A percentile compares a stretch with the other conserved stretches of the same genome.
Evolutionary conservation across 2,113 vertebrate species (phyloP).

Genomic region (Channa maculata): DNA sequence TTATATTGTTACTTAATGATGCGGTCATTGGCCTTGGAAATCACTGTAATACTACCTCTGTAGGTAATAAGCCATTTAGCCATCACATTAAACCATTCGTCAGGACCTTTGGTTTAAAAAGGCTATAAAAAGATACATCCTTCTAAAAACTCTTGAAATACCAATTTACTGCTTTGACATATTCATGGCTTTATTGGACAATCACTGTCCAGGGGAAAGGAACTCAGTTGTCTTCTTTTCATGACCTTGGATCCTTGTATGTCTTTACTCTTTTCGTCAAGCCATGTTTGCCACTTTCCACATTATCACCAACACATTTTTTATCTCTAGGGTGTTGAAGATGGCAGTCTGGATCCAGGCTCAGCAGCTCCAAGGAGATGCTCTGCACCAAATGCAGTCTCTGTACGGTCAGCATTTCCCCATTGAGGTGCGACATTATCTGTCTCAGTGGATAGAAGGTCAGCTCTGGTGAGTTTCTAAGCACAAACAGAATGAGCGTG

Average conservation of each 20-base stretch:
- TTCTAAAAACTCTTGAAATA: too few species aligned
- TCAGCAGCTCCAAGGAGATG: conserved; percentile 97
- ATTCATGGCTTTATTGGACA: too few species aligned
- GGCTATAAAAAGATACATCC: too few species aligned
- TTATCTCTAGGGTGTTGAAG: conserved; percentile 82
- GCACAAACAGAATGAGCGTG: not conserved
- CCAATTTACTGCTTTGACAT: too few species aligned
- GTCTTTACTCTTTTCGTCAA: not conserved
- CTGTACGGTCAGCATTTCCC: conserved; percentile 98
- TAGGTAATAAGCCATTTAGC: not conserved
- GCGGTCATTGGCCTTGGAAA: not conserved
- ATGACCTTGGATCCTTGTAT: not conserved
- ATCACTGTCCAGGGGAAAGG: not conserved
- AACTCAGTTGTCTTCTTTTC: not conserved
- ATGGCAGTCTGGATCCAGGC: conserved; percentile 99
- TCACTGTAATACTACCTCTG: not conserved
- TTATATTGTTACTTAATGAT: not conserved
- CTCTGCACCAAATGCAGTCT: conserved; percentile 97
- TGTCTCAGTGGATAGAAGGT: conserved; percentile 96
- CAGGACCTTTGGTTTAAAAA: too few species aligned
- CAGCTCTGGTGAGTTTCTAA: conserved; percentile 89
- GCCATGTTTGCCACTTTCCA: not conserved
- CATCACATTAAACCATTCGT: not conserved
- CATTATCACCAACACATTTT: not conserved
- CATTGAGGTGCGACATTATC: conserved; percentile 97